Evolutionary conservation across 1,140 invertebrate species (phyloP).

Genomic region (Pseudomyrmex sp.): DNA sequence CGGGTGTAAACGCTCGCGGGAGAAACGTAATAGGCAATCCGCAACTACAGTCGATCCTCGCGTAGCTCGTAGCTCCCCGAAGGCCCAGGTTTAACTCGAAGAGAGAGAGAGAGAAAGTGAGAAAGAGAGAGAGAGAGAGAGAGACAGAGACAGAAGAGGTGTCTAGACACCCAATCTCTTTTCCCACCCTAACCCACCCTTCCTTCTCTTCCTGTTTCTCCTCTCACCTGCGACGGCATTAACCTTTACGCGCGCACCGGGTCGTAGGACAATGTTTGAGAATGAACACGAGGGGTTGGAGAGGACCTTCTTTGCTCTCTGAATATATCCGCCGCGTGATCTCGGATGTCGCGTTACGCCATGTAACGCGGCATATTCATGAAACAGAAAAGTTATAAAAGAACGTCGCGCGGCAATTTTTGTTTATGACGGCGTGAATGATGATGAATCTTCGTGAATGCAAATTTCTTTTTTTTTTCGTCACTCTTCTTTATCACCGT

Average conservation of each 20-base stretch:
- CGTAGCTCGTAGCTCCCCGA: constrained; percentile 5
- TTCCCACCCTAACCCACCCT: constrained; percentile 3
- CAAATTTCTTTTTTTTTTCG: background rate
- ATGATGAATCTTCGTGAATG: constrained; percentile 1
- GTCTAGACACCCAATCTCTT: constrained; percentile 73
- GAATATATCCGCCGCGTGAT: background rate
- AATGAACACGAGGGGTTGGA: background rate
- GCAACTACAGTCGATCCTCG: constrained; percentile 12
- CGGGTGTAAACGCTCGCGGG: constrained; percentile 48
- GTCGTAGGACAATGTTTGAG: constrained; percentile 47
- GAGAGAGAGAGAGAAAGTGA: no score
- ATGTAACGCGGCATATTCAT: background rate
- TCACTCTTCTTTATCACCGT: no score
- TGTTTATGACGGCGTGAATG: background rate
- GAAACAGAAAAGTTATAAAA: background rate
- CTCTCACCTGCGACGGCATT: background rate
- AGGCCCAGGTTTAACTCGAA: background rate
- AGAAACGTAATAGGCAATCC: constrained; percentile 49
- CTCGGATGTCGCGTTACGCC: background rate
- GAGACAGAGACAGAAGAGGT: constrained; percentile 22
- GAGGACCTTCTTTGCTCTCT: constrained; percentile 16
- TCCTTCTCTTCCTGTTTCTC: background rate
- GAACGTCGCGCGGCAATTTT: background rate
- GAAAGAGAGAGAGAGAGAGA: no score
- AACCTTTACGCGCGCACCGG: constrained; percentile 48